Evolutionary conservation across 2,888 invertebrate genomes (phyloP).

Genomic region (Tipula unca): DNA sequence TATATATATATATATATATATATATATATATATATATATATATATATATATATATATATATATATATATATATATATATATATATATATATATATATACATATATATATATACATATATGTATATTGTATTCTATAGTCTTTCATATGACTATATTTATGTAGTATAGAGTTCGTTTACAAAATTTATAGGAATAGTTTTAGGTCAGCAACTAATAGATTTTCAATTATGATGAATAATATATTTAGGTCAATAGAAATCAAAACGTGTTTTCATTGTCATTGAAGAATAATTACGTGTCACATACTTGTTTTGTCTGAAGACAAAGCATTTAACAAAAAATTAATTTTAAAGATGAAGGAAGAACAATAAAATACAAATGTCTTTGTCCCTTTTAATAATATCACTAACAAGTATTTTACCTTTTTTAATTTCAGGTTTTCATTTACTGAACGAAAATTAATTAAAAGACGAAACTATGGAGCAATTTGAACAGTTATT

Average conservation of each 20-base stretch:
- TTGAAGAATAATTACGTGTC: not conserved
- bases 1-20: too few species aligned
- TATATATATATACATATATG: too few species aligned
- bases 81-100: too few species aligned
- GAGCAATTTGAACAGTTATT: slow-evolving; percentile 96
- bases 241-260: not conserved
- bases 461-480: slow-evolving; percentile 48
- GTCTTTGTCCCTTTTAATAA: not conserved
- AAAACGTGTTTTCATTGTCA: not conserved
- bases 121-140: too few species aligned
- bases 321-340: not conserved
- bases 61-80: too few species aligned
- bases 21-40: too few species aligned
- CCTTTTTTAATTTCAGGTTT: slow-evolving; percentile 29
- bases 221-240: too few species aligned
- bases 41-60: too few species aligned
- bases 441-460: slow-evolving; percentile 22
- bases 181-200: too few species aligned
- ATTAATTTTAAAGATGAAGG: not conserved
- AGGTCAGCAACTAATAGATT: too few species aligned
- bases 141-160: too few species aligned
- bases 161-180: too few species aligned
- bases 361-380: not conserved
- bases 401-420: not conserved
- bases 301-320: not conserved